Conservation (phyloP, 2,888 invertebrate genomes). For the Stegana nigrithorax region DNA sequence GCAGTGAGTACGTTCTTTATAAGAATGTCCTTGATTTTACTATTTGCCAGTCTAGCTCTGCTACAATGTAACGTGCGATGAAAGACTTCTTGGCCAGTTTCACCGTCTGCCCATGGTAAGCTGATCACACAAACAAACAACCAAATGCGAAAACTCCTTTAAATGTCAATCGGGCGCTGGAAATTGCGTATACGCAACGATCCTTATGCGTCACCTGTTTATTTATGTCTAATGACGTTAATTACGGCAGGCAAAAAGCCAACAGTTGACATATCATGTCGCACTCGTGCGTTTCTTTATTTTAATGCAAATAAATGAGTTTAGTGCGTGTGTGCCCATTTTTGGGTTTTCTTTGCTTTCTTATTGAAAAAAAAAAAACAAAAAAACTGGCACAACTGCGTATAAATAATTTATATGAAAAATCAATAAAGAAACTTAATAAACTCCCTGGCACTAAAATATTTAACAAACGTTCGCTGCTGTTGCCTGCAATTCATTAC, state of each 20-base stretch:
- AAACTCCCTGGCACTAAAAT: neutral
- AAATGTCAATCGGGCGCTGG: neutral
- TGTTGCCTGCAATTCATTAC: neutral
- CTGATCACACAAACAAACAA: neutral
- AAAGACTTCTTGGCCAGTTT: too few species aligned
- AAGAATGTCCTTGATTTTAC: too few species aligned
- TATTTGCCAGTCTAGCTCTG: too few species aligned
- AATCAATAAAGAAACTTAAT: neutral
- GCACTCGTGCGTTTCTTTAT: neutral
- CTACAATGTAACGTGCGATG: too few species aligned
- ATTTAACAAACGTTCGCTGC: neutral
- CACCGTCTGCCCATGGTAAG: too few species aligned
- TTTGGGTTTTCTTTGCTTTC: neutral
- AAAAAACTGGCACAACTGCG: neutral
- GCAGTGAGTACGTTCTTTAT: too few species aligned
- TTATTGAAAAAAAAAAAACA: neutral
- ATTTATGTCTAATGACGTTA: too few species aligned
- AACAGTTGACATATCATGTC: neutral
- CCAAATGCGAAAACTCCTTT: neutral
- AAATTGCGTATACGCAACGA: neutral
- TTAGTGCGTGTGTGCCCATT: neutral
- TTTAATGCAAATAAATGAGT: neutral
- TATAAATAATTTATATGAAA: neutral
- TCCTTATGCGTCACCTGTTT: too few species aligned
- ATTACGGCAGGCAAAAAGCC: neutral